These are phyloP conservation scores for Sisor rabdophorus DNA, from an alignment of 2,113 vertebrate species.

Conservation along the genomic window DNA sequence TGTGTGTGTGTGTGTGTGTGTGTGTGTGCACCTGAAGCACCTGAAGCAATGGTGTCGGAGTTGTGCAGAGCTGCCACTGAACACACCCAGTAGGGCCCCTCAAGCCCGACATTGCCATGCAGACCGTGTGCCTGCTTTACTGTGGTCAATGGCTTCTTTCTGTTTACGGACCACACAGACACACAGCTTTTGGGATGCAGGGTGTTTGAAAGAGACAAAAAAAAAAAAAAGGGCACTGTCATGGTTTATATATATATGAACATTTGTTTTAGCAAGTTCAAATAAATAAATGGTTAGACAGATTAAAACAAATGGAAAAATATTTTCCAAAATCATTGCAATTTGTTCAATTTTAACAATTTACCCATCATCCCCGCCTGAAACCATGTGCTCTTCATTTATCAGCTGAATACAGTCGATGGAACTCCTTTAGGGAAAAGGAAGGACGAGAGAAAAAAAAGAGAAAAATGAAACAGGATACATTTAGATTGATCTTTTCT, in stretches of 20 bases:
- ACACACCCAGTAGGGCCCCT: constrained; percentile 82
- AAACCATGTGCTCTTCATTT: constrained; percentile 94
- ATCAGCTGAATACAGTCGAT: constrained; percentile 94
- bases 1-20: neutral
- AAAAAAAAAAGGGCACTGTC: no score
- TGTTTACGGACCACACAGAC: constrained; percentile 87
- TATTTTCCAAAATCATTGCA: no score
- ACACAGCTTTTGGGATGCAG: no score
- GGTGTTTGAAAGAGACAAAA: neutral
- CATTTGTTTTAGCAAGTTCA: no score
- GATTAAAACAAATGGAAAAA: neutral
- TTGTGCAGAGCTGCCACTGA: constrained; percentile 81
- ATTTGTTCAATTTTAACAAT: neutral
- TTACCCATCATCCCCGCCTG: constrained; percentile 89
- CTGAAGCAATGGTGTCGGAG: constrained; percentile 84
- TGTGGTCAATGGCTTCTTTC: constrained; percentile 83
- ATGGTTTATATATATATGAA: neutral
- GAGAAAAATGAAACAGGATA: neutral
- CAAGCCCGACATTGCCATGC: constrained; percentile 69
- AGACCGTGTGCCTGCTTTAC: constrained; percentile 80
- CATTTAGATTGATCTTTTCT: neutral
- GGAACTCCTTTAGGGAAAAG: constrained; percentile 75
- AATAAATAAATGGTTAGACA: neutral
- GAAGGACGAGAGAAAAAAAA: neutral
- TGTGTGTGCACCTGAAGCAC: constrained; percentile 69